A percentile compares a stretch with the other conserved stretches of the same genome.
Conservation (phyloP, 2,797 vertebrate genomes). For the Melanotaenia pygmaea region DNA sequence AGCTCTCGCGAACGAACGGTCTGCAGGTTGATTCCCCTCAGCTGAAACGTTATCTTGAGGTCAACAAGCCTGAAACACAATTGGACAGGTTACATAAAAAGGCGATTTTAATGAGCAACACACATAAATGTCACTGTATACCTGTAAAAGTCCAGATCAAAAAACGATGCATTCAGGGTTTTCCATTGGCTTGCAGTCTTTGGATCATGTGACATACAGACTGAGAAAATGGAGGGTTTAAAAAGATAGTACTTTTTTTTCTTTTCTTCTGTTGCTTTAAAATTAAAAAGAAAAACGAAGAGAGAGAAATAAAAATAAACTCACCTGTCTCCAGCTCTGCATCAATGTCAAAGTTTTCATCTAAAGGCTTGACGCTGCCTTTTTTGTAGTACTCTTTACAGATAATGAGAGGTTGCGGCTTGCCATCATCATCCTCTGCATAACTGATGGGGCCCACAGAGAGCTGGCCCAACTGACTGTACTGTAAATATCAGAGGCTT, state of each 20-base stretch:
- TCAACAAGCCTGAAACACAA: constrained; percentile 86
- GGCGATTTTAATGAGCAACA: not conserved
- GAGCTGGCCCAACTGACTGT: constrained; percentile 84
- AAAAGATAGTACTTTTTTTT: not conserved
- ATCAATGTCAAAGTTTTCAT: constrained; percentile 85
- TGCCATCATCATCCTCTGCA: constrained; percentile 76
- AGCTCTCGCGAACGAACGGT: constrained; percentile 88
- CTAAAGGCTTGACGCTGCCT: constrained; percentile 78
- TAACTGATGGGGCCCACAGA: constrained; percentile 90
- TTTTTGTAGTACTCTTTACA: constrained; percentile 91
- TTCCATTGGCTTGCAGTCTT: constrained; percentile 63
- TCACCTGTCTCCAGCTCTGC: constrained; percentile 88
- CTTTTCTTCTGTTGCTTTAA: not conserved
- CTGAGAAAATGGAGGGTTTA: constrained; percentile 48
- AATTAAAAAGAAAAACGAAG: not conserved
- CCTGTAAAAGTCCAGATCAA: constrained; percentile 83
- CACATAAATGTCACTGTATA: constrained; percentile 14
- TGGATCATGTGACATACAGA: constrained; percentile 72
- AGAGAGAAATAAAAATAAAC: not conserved
- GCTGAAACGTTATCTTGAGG: constrained; percentile 88
- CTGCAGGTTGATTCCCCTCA: constrained; percentile 94
- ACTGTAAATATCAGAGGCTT: constrained; percentile 67
- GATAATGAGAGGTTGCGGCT: constrained; percentile 82
- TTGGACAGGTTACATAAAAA: not conserved
- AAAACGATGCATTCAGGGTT: constrained; percentile 77